Percentiles rank a stretch among this genome's conserved stretches.
These are phyloP conservation scores for Pentalonia nigronervosa DNA, from an alignment of 1,140 invertebrate genomes.

Conservation along the genomic window DNA sequence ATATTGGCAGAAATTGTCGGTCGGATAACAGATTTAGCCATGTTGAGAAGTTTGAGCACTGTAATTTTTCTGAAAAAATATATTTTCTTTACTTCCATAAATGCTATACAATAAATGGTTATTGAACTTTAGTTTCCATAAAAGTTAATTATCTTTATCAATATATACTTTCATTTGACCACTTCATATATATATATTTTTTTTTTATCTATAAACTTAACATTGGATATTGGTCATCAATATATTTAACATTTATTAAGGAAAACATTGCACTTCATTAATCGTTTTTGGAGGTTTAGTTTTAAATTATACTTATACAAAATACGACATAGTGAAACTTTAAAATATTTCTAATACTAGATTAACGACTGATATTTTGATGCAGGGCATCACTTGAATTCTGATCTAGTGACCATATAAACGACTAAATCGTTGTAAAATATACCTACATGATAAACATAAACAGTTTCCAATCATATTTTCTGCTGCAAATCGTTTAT, in stretches of 20 bases:
- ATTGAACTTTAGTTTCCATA: too few relatives aligned
- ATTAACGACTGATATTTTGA: conserved; percentile 73
- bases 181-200: too few relatives aligned
- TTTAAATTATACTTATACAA: not conserved
- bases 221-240: not conserved
- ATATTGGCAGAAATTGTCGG: too few relatives aligned
- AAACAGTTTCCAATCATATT: conserved; percentile 81
- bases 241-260: too few relatives aligned
- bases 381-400: conserved; percentile 75
- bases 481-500: conserved; percentile 64
- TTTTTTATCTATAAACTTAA: not conserved
- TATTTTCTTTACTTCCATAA: too few relatives aligned
- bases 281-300: not conserved
- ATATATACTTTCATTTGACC: too few relatives aligned
- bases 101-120: too few relatives aligned
- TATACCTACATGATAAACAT: conserved; percentile 74
- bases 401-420: conserved; percentile 76
- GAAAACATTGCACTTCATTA: too few relatives aligned
- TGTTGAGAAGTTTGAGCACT: too few relatives aligned
- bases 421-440: conserved; percentile 75
- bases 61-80: too few relatives aligned
- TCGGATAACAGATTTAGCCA: too few relatives aligned
- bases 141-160: too few relatives aligned
- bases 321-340: not conserved
- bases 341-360: not conserved